Evolutionary conservation across 2,113 vertebrate species (phyloP).

Genomic region (Gallinago jamesoni): DNA sequence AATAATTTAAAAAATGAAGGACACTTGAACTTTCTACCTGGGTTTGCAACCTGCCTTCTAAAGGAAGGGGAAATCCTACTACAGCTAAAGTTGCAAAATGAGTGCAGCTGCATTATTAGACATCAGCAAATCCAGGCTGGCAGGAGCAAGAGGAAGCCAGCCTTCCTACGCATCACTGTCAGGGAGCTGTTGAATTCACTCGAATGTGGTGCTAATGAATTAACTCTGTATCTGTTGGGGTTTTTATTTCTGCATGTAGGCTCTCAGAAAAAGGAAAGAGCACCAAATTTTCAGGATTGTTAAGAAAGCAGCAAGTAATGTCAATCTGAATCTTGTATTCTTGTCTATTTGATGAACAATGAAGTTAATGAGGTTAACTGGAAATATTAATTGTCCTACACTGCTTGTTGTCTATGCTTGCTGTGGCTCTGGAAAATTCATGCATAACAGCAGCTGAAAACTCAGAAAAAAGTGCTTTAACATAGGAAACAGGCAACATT

Average conservation of each 20-base stretch:
- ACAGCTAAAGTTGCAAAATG: not conserved
- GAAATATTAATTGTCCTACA: not conserved
- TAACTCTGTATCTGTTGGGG: not conserved
- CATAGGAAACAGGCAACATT: constrained; percentile 13
- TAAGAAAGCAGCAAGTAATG: not conserved
- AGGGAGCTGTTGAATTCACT: constrained; percentile 24
- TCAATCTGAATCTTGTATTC: not conserved
- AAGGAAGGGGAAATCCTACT: not conserved
- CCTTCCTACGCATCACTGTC: constrained; percentile 15
- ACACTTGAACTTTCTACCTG: not conserved
- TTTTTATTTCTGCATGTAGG: not conserved
- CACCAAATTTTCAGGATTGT: not conserved
- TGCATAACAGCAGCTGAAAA: constrained; percentile 36
- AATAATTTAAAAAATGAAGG: not conserved
- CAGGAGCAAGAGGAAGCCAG: constrained; percentile 21
- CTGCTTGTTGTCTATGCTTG: not conserved
- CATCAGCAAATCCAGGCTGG: constrained; percentile 5
- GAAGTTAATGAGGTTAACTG: constrained; percentile 10
- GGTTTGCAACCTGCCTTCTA: not conserved
- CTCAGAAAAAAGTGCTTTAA: constrained; percentile 11
- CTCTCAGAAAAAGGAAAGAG: not conserved
- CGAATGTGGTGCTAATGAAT: not conserved
- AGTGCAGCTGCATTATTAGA: constrained; percentile 14
- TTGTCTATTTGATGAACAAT: not conserved
- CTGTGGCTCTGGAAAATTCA: constrained; percentile 3